Percentiles rank a stretch among this genome's conserved stretches.
Conservation (phyloP, 2,113 vertebrate genomes). For the Scalopus aquaticus region DNA sequence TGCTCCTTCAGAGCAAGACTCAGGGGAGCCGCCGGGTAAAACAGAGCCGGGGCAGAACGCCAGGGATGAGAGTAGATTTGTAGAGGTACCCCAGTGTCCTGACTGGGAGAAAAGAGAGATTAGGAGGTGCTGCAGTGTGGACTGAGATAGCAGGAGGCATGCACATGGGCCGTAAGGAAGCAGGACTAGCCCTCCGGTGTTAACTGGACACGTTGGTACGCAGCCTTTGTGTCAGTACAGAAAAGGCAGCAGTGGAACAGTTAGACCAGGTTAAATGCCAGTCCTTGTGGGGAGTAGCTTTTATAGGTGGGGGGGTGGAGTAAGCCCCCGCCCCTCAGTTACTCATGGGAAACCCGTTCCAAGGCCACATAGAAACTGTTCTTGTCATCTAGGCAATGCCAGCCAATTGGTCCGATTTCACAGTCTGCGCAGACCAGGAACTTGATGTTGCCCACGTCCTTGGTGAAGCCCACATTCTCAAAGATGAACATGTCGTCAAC, state of each 20-base stretch:
- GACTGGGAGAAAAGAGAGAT: rapidly evolving
- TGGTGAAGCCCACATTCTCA: conserved; percentile 98
- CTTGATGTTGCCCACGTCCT: conserved; percentile 95
- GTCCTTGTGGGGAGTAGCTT: not conserved
- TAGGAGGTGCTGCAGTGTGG: not conserved
- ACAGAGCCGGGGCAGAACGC: not conserved
- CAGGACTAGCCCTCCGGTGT: not conserved
- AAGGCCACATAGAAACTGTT: conserved; percentile 95
- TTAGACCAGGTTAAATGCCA: not conserved
- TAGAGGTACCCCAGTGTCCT: not conserved
- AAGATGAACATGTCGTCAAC: conserved; percentile 96
- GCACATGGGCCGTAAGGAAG: not conserved
- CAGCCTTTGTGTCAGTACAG: not conserved
- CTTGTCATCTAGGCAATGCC: conserved; percentile 97
- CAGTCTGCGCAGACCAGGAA: conserved; percentile 98
- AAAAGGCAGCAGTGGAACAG: not conserved
- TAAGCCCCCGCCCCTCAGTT: conserved; percentile 42
- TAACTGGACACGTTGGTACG: not conserved
- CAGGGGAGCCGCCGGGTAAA: not conserved
- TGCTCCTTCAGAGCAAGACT: not conserved
- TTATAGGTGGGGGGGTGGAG: not conserved
- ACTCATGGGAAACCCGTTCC: conserved; percentile 94
- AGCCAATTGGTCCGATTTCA: conserved; percentile 97
- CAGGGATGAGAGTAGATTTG: not conserved
- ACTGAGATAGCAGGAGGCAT: not conserved